Conservation (phyloP, 2,888 invertebrate species). For the Drosophila cracens region DNA sequence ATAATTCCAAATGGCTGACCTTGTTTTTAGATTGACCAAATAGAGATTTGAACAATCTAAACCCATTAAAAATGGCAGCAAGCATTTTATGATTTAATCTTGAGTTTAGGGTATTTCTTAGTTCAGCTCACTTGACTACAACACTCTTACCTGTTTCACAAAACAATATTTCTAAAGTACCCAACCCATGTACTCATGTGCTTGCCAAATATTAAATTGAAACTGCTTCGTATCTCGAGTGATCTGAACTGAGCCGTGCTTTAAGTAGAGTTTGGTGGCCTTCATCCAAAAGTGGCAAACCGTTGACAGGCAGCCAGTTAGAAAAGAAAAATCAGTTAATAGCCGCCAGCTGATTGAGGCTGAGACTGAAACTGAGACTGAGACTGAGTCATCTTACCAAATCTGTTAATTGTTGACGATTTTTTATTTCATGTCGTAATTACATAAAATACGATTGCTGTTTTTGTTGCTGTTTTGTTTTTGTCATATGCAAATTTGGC, state of each 20-base stretch:
- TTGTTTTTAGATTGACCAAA: not conserved
- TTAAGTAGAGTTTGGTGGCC: constrained; percentile 17
- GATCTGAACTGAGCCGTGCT: constrained; percentile 12
- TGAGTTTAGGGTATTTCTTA: not conserved
- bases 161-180: constrained; percentile 25
- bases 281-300: constrained; percentile 17
- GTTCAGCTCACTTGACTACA: not conserved
- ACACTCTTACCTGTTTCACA: not conserved
- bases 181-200: constrained; percentile 34
- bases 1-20: not conserved
- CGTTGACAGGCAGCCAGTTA: constrained; percentile 5
- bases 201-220: constrained; percentile 49
- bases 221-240: constrained; percentile 30
- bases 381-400: constrained; percentile 57
- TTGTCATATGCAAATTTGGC: constrained; percentile 66
- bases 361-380: not conserved
- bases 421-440: constrained; percentile 53
- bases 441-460: constrained; percentile 51
- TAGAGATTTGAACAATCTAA: not conserved
- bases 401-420: constrained; percentile 45
- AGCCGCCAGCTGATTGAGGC: not conserved
- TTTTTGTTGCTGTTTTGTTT: constrained; percentile 19
- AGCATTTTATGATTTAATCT: not conserved
- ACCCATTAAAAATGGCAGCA: not conserved
- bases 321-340: constrained; percentile 20